Base-by-base conservation (phyloP, 2,888 invertebrate species). In the Monochamus alternatus region DNA sequence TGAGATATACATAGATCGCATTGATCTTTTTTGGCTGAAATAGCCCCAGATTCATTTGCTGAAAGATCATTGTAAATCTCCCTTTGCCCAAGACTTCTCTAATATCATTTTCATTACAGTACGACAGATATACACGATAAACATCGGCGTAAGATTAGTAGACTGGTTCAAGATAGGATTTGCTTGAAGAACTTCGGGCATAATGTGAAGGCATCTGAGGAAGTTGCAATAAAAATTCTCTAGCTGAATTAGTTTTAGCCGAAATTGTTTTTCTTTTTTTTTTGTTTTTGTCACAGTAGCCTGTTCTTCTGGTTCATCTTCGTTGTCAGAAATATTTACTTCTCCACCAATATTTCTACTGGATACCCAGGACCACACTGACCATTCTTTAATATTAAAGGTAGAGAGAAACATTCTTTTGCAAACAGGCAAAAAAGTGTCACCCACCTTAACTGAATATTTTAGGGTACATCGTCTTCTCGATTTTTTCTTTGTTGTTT, bases 61-160 rank as follows among this genome's bases (percentile, higher is more conserved):
- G 65, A 64, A 52, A 65, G 65, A 52, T 52, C 65, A 43, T 73
- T 73, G 73, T 65, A 73, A 73, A 73, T 52, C 58, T 64, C 73
- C 43, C 66, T 10, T 66, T 47, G 47, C 47, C 47, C 9, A 47
- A 47, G 47, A 47, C 9, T 47, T 47, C 8, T 47, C 12, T 10
- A 60, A 32, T 43, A 30, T 47, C 47, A 47, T 47, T 47, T 9
- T 47, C 4, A 47, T 47, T 47, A 12, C 47, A 47, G 47, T 47
- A 47, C 3, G 47, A 47, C 10, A 47, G 9, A 47, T 47, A 47
- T 47, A 47, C 47, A 47, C 47, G 47, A 47, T 47, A 47, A 47
- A 47, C 47, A 47, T 47, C 47, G 10, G 47, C 47, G 47, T 47
- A 47, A 47, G 47, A 47, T 47, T 47, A 5, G 12, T 47, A 47